These are phyloP conservation scores for Mythimna lalbum DNA, from an alignment of 2,888 invertebrate genomes.

Conservation along the genomic window DNA sequence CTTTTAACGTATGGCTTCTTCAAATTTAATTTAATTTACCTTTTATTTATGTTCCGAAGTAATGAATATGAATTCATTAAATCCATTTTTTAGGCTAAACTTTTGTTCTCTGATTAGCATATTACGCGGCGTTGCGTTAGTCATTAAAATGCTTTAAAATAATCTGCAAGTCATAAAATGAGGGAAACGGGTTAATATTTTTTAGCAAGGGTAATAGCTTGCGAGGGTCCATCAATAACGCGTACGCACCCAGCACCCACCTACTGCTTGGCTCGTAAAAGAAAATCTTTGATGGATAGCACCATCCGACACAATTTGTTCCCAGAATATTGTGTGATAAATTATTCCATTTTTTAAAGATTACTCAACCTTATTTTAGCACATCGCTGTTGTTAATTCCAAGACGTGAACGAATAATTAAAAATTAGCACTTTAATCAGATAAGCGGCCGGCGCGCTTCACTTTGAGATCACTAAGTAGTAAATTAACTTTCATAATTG, in stretches of 20 bases:
- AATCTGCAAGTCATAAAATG: constrained; percentile 67
- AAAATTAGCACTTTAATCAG: constrained; percentile 68
- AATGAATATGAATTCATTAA: constrained; percentile 58
- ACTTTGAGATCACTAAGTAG: constrained; percentile 64
- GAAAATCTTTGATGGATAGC: constrained; percentile 76
- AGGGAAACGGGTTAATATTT: constrained; percentile 61
- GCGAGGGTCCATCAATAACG: constrained; percentile 68
- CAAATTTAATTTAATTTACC: constrained; percentile 21
- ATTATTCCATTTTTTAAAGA: constrained; percentile 60
- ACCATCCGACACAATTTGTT: constrained; percentile 66
- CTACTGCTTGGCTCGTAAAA: constrained; percentile 63
- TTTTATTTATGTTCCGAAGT: constrained; percentile 38
- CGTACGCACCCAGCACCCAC: constrained; percentile 59
- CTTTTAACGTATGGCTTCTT: constrained; percentile 23
- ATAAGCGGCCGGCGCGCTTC: constrained; percentile 63
- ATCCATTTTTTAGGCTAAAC: constrained; percentile 49
- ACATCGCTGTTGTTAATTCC: constrained; percentile 61
- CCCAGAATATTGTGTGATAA: constrained; percentile 69
- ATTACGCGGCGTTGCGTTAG: constrained; percentile 52
- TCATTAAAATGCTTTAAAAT: constrained; percentile 63
- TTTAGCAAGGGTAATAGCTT: constrained; percentile 60
- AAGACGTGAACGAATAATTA: constrained; percentile 65
- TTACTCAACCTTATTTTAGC: constrained; percentile 29
- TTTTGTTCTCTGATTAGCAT: constrained; percentile 65
- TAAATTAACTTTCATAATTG: constrained; percentile 68